A percentile compares a stretch with the other conserved stretches of the same genome.
These are phyloP conservation scores for Urosaurus nigricauda DNA, from an alignment of 2,797 vertebrate genomes.

Conservation along the genomic window DNA sequence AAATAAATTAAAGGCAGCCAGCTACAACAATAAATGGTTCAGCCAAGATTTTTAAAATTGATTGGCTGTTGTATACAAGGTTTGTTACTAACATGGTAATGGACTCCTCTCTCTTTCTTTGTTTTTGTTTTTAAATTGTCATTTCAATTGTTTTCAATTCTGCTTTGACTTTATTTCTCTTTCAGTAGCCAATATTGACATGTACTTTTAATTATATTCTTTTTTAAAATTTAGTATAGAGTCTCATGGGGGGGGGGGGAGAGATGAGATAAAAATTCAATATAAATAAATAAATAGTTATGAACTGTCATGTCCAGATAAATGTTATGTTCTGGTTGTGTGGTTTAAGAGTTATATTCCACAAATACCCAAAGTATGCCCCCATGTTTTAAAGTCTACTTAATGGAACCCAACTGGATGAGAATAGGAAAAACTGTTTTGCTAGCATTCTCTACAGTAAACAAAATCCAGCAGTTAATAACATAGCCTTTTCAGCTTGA, in stretches of 20 bases:
- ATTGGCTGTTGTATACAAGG: too few species aligned
- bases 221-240: not conserved
- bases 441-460: not conserved
- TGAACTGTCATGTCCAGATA: slow-evolving; percentile 1
- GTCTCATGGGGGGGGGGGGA: not conserved
- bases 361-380: slow-evolving; percentile 29
- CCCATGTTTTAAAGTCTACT: not conserved
- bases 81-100: too few species aligned
- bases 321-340: not conserved
- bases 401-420: not conserved
- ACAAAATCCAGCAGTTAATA: not conserved
- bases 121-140: not conserved
- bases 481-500: not conserved
- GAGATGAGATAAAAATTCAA: not conserved
- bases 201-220: not conserved
- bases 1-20: too few species aligned
- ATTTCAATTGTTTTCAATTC: not conserved
- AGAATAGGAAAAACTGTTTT: not conserved
- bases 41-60: too few species aligned
- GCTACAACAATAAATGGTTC: too few species aligned
- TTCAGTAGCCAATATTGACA: not conserved
- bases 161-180: not conserved
- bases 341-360: not conserved
- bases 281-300: not conserved
- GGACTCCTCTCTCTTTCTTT: not conserved